Conservation (phyloP, 2,888 invertebrate genomes). For the Andrena bucephala region DNA sequence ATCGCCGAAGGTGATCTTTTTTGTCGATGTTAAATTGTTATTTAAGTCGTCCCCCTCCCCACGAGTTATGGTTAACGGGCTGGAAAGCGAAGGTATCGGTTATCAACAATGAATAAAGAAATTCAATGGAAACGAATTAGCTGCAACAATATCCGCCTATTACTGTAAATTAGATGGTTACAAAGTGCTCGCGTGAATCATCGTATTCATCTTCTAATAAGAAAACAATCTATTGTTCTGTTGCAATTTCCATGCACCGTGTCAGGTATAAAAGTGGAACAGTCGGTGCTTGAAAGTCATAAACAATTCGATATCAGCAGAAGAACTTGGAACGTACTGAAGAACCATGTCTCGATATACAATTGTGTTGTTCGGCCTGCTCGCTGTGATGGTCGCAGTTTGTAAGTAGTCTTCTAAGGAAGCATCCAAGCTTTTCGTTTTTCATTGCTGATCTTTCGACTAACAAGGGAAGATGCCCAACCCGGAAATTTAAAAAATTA, state of each 20-base stretch:
- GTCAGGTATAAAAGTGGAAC: neutral
- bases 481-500: too few species aligned
- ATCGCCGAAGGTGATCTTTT: too few species aligned
- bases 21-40: conserved; percentile 12
- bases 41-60: conserved; percentile 47
- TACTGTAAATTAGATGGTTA: too few species aligned
- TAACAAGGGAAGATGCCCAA: too few species aligned
- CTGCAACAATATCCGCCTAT: too few species aligned
- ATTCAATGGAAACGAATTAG: too few species aligned
- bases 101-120: too few species aligned
- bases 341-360: neutral
- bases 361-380: neutral
- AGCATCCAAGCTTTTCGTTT: neutral
- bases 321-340: neutral
- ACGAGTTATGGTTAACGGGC: conserved; percentile 1
- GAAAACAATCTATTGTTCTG: too few species aligned
- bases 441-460: too few species aligned
- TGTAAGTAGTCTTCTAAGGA: neutral
- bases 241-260: too few species aligned
- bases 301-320: neutral
- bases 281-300: neutral
- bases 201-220: too few species aligned
- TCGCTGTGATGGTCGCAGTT: neutral
- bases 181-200: too few species aligned
- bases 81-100: neutral